Evolutionary conservation across 1,140 invertebrate species (phyloP).

Genomic region (Anastrepha ludens): DNA sequence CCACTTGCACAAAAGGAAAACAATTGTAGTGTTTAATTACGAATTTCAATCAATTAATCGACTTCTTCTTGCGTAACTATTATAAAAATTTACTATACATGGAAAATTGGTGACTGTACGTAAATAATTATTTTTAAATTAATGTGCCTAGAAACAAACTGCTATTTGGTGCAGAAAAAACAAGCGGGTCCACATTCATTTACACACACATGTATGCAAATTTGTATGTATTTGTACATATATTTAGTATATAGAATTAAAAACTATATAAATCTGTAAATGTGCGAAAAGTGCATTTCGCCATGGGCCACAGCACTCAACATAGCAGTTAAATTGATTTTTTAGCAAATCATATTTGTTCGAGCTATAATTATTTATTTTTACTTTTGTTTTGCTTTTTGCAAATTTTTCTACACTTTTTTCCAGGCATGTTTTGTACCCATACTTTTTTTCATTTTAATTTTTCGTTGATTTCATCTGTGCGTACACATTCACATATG

Average conservation of each 20-base stretch:
- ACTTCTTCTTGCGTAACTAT: constrained; percentile 28
- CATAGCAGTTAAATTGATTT: constrained; percentile 40
- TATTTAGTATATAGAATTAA: constrained; percentile 17
- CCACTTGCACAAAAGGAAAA: neutral
- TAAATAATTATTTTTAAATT: constrained; percentile 25
- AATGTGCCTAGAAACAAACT: neutral
- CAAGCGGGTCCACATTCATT: neutral
- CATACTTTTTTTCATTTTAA: neutral
- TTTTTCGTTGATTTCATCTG: too few relatives aligned
- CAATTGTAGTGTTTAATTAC: constrained; percentile 6
- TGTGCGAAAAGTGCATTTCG: neutral
- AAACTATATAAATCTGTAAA: neutral
- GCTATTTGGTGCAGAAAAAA: neutral
- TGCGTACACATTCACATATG: neutral
- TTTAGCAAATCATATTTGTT: constrained; percentile 53
- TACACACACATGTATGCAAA: neutral
- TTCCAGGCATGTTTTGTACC: neutral
- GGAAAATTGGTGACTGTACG: constrained; percentile 40
- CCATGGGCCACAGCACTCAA: neutral
- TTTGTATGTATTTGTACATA: neutral
- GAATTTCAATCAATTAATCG: constrained; percentile 28
- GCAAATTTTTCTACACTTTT: neutral
- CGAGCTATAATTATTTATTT: constrained; percentile 41
- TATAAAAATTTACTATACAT: neutral
- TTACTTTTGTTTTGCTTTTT: constrained; percentile 32